phyloP scores from a whole-genome alignment of 2,797 vertebrate species.

The Semotilus atromaculatus region DNA sequence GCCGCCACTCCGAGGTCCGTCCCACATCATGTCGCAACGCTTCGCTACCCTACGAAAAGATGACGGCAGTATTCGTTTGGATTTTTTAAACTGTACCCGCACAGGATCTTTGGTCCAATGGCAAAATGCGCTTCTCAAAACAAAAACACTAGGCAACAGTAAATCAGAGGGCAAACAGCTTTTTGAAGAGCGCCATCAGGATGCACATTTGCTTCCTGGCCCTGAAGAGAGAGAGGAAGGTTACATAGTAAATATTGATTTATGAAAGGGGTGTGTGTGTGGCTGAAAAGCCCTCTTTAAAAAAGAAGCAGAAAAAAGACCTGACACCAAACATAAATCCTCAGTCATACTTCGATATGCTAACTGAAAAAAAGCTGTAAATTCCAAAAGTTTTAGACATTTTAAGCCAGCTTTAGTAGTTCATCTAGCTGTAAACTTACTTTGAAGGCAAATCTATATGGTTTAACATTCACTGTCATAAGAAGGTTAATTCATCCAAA shows the following conservation, averaged over 20 bases:
- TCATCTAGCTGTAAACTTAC: not conserved
- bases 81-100: constrained; percentile 66
- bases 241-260: constrained; percentile 85
- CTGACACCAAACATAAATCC: constrained; percentile 62
- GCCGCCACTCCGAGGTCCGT: not conserved
- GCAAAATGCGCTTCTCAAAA: constrained; percentile 72
- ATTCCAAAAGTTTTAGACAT: constrained; percentile 6
- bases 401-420: constrained; percentile 5
- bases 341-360: constrained; percentile 7
- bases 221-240: constrained; percentile 80
- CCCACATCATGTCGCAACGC: not conserved
- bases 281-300: constrained; percentile 57
- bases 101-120: constrained; percentile 68
- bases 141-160: constrained; percentile 61
- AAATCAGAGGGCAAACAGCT: constrained; percentile 59
- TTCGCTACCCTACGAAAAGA: not conserved
- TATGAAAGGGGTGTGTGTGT: constrained; percentile 68
- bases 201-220: constrained; percentile 86
- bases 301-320: constrained; percentile 74
- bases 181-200: constrained; percentile 78
- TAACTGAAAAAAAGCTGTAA: constrained; percentile 22
- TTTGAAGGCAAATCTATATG: not conserved
- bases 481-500: not conserved
- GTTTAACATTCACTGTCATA: not conserved
- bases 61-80: not conserved